Base-by-base conservation (phyloP, 1,140 invertebrate species). In the Campoletis sonorensis region DNA sequence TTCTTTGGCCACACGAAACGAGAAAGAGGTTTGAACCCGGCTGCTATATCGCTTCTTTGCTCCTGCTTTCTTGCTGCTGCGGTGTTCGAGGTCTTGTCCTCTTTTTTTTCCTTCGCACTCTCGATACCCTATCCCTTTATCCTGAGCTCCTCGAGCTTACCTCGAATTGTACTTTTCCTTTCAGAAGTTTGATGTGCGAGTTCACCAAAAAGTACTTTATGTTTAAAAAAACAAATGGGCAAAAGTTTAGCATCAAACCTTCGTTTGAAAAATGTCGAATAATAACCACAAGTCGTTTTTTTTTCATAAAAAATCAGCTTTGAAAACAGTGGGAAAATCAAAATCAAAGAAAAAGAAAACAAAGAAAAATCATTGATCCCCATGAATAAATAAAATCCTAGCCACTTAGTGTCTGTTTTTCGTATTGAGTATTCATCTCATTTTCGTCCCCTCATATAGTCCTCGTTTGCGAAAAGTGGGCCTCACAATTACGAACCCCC, bases 21-120 rank as follows among this genome's bases (percentile, higher is more conserved):
- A 75, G 61, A 75, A 75, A 75, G 72, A 75, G 72, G 72, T 75
- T 75, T 75, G 30, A 75, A 75, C 72, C 72, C 49, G 72, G 72
- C 61, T 64, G 23, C 51, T 64, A 27, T 64, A 26, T 13, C 10
- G 1, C 61, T 11, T 54, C 51, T 54, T 18, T 64, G 61, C 61
- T 64, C 21, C 61, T 64, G 23, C 61, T 64, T 13, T 75, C 15
- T n/a, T 75, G 72, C 49, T 54, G 72, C 72, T 75, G 72, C 72
- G 72, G 72, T 54, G 49, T 75, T 72, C 49, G 72, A 54, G 49
- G 49, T 16, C n/a, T 75, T 45, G 10, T 37, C 23, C 61, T 64
- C 23, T 13, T 64, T 23, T 26, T 21, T 64, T 26, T 26, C 21
- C 7, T 26, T 64, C 61, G 61, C 27, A 23, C 51, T 64, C 8